phyloP scores from a whole-genome alignment of 2,888 invertebrate species.

The Mamestra brassicae region DNA sequence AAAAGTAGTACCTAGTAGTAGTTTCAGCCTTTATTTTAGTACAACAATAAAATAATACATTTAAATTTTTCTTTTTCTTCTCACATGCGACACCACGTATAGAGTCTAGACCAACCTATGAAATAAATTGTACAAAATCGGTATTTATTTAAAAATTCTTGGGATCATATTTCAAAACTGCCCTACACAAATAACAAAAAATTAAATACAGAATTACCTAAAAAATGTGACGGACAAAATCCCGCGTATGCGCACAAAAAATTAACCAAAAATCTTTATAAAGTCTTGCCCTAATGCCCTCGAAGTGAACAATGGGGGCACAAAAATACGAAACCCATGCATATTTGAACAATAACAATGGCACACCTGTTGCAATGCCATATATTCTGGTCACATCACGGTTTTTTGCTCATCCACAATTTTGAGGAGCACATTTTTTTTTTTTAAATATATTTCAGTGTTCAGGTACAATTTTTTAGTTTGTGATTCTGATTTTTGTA shows the following conservation, averaged over 20 bases:
- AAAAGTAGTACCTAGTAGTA: too few species aligned
- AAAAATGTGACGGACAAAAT: constrained; percentile 52
- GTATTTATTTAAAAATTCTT: background rate
- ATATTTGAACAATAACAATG: constrained; percentile 80
- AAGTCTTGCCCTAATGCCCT: constrained; percentile 75
- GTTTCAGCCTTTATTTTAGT: too few species aligned
- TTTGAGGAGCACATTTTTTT: constrained; percentile 46
- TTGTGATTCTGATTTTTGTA: constrained; percentile 18
- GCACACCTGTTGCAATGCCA: constrained; percentile 76
- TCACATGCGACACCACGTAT: background rate
- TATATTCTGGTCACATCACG: constrained; percentile 64
- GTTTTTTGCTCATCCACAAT: constrained; percentile 64
- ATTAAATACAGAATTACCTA: constrained; percentile 24
- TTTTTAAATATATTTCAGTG: constrained; percentile 6
- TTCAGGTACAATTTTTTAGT: constrained; percentile 48
- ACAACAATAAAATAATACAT: too few species aligned
- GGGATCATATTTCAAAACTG: constrained; percentile 27
- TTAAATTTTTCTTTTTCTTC: background rate
- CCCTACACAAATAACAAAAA: constrained; percentile 14
- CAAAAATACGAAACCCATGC: constrained; percentile 73
- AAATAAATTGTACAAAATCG: background rate
- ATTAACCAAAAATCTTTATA: constrained; percentile 63
- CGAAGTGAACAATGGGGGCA: constrained; percentile 60
- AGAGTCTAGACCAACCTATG: too few species aligned
- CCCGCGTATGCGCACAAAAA: constrained; percentile 46